Base-by-base conservation (phyloP, 2,113 vertebrate species). In the Psilopsiagon aymara region DNA sequence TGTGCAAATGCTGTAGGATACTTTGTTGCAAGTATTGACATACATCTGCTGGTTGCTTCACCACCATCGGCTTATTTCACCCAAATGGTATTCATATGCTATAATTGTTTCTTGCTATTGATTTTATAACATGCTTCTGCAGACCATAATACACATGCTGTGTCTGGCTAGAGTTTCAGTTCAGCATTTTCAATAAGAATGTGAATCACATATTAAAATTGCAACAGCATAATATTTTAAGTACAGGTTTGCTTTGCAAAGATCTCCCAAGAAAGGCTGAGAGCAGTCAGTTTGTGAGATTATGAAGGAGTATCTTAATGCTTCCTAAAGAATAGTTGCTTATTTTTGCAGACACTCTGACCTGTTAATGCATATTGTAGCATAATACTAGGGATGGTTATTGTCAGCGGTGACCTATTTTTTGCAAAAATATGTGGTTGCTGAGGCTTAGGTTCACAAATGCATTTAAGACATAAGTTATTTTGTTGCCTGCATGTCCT, bases 31-130 rank as follows among this genome's bases (percentile, higher is more conserved):
- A 95, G 91, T 98, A 98, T 98, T 97, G 98, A 98, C 97, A 71
- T 94, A 62, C 82, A 76, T 97, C 93, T 97, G 94, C 94, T 92
- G 86, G 90, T 96, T 92, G 89, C 92, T 63, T 94, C 94, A 89
- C 95, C 95, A 91, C 95, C 91, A 89, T 97, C 89, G 97, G 96
- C 96, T 98, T 95, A 83, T 97, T 97, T 97, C 93, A 51, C 92
- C 93, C 98, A 96, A 96, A 97, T 98, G 94, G 92, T 97, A 98
- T 98, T 98, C 98, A 98, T 97, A 98, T 98, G 95, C 96, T 95
- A 96, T 97, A 97, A 97, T 98, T 97, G 97, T 98, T 97, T 97
- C 97, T 97, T 92, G 90, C 52, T 98, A 98, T 98, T 97, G 98
- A 98, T 98, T 98, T 98, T 97, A 94, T 98, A 96, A 95, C 95